A percentile compares a stretch with the other conserved stretches of the same genome.
phyloP scores from a whole-genome alignment of 2,113 vertebrate species.

The Coregonus clupeaformis region DNA sequence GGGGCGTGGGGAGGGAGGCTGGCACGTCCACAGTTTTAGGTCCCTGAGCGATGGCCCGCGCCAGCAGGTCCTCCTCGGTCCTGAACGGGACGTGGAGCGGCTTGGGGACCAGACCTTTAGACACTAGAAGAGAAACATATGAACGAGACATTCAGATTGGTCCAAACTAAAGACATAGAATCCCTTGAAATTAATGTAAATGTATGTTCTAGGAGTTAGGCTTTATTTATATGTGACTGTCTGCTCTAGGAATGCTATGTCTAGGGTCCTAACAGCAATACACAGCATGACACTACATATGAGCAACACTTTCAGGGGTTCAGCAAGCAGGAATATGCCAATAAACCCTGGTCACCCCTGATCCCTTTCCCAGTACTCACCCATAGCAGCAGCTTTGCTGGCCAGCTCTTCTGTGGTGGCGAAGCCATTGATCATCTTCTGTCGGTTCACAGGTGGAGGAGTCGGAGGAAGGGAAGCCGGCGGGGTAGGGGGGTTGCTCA shows the following conservation, averaged over 20 bases:
- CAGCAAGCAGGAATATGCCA: no score
- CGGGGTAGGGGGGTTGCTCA: conserved; percentile 97
- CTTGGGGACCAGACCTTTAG: conserved; percentile 88
- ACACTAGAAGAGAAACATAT: conserved; percentile 68
- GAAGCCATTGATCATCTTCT: conserved; percentile 97
- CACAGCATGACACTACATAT: no score
- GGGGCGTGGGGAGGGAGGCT: conserved; percentile 94
- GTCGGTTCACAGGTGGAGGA: conserved; percentile 90
- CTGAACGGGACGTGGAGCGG: conserved; percentile 87
- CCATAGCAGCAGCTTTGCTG: conserved; percentile 86
- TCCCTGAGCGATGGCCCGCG: conserved; percentile 88
- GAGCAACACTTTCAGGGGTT: no score
- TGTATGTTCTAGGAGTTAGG: no score
- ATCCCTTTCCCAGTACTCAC: conserved; percentile 67
- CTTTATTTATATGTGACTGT: no score
- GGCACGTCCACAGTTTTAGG: conserved; percentile 96
- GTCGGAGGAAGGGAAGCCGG: conserved; percentile 97
- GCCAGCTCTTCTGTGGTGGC: conserved; percentile 95
- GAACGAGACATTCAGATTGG: neutral
- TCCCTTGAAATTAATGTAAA: neutral
- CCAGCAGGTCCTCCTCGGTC: conserved; percentile 88
- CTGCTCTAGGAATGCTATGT: no score
- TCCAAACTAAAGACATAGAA: neutral
- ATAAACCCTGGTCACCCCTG: neutral
- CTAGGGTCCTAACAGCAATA: no score